Percentiles rank a stretch among this genome's conserved stretches.
Evolutionary conservation across 2,797 vertebrate genomes (phyloP).

Genomic region (Rhincodon typus): DNA sequence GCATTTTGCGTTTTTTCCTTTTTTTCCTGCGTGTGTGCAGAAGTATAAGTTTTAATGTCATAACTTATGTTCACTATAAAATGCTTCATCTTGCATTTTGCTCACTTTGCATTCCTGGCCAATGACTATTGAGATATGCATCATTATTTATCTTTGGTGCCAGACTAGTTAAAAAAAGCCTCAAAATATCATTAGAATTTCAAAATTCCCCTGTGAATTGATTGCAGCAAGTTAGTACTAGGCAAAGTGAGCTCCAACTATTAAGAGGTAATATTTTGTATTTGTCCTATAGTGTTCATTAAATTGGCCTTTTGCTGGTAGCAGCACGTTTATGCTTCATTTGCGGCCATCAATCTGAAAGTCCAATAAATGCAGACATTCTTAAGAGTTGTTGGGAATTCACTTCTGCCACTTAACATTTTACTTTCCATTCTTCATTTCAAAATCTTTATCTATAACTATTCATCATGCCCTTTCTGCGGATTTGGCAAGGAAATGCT

Average conservation of each 20-base stretch:
- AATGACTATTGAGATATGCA: neutral
- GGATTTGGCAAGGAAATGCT: conserved; percentile 25
- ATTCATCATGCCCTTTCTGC: neutral
- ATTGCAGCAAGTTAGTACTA: neutral
- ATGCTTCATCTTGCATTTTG: neutral
- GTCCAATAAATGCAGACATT: neutral
- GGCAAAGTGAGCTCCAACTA: neutral
- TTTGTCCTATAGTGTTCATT: neutral
- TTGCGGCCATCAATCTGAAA: neutral
- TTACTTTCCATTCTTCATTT: neutral
- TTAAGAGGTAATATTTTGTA: neutral
- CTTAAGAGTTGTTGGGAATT: neutral
- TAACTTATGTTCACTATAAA: neutral
- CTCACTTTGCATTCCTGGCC: neutral
- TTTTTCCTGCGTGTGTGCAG: neutral
- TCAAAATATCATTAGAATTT: too few species aligned
- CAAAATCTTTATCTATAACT: neutral
- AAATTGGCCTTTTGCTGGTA: neutral
- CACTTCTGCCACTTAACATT: neutral
- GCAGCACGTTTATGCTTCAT: neutral
- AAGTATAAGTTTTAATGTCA: neutral
- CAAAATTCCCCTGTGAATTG: neutral
- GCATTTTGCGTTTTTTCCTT: neutral
- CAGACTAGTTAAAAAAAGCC: too few species aligned
- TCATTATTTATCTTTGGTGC: neutral